Percentiles rank a stretch among this genome's conserved stretches.
Evolutionary conservation across 2,888 invertebrate genomes (phyloP).

Genomic region (Ethmia dodecea): DNA sequence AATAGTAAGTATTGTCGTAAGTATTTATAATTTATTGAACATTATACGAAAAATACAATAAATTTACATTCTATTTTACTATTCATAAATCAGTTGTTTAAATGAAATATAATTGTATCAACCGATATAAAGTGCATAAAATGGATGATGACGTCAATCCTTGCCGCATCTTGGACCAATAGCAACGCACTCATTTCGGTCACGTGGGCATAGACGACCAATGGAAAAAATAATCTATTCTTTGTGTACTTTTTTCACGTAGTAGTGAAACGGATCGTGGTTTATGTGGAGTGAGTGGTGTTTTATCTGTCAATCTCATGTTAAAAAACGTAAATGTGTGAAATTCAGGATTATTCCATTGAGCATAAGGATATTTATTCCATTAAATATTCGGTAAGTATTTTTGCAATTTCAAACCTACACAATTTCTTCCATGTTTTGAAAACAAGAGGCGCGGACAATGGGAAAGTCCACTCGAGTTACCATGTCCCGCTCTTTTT

Average conservation of each 20-base stretch:
- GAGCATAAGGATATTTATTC: slow-evolving; percentile 82
- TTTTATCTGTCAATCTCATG: slow-evolving; percentile 73
- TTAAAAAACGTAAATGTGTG: slow-evolving; percentile 79
- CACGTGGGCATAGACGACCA: slow-evolving; percentile 75
- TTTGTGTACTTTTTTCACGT: slow-evolving; percentile 76
- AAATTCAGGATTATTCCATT: slow-evolving; percentile 83
- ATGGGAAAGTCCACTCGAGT: slow-evolving; percentile 64
- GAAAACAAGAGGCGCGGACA: slow-evolving; percentile 44
- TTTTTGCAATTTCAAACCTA: slow-evolving; percentile 15
- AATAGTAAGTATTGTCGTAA: slow-evolving; percentile 40
- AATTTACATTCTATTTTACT: slow-evolving; percentile 1
- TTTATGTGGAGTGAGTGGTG: slow-evolving; percentile 74
- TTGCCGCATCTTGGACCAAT: slow-evolving; percentile 52
- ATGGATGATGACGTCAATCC: slow-evolving; percentile 47
- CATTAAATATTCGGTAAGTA: slow-evolving; percentile 84
- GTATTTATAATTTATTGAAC: slow-evolving; percentile 22
- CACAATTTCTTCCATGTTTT: slow-evolving; percentile 26
- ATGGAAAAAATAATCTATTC: slow-evolving; percentile 67
- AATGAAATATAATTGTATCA: too few species aligned
- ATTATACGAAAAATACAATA: too few species aligned
- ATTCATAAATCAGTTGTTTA: too few species aligned
- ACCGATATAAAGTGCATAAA: slow-evolving; percentile 30
- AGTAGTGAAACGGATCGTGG: slow-evolving; percentile 74
- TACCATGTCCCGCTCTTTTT: slow-evolving; percentile 73
- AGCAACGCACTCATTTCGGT: slow-evolving; percentile 31